A percentile compares a stretch with the other conserved stretches of the same genome.
These are phyloP conservation scores for Uropsilus gracilis DNA, from an alignment of 2,113 vertebrate species.

Conservation along the genomic window DNA sequence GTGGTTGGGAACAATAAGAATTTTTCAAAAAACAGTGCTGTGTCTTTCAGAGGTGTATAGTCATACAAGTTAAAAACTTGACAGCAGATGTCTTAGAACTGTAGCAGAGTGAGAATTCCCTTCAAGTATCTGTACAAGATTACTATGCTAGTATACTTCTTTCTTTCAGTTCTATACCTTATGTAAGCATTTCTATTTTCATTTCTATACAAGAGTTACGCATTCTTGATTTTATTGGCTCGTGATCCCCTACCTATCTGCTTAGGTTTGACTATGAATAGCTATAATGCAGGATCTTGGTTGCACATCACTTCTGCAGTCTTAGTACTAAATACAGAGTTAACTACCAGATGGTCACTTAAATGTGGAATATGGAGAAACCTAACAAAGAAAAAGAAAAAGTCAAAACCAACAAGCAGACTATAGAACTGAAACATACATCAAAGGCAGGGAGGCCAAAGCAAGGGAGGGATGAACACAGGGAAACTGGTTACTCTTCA, in stretches of 20 bases:
- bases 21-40: background rate
- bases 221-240: background rate
- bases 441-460: too few relatives aligned
- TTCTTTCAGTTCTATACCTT: background rate
- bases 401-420: too few relatives aligned
- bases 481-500: too few relatives aligned
- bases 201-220: background rate
- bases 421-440: too few relatives aligned
- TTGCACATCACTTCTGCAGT: background rate
- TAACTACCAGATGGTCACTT: too few relatives aligned
- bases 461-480: too few relatives aligned
- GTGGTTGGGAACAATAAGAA: background rate
- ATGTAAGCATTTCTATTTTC: background rate
- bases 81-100: background rate
- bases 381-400: too few relatives aligned
- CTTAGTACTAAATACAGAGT: background rate
- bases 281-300: background rate
- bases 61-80: background rate
- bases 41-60: background rate
- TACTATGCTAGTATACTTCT: too few relatives aligned
- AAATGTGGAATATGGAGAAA: too few relatives aligned
- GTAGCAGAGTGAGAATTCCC: background rate
- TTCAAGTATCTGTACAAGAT: background rate
- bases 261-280: background rate
- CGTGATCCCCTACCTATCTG: background rate